These are phyloP conservation scores for Pantherophis vulpinus DNA, from an alignment of 2,797 vertebrate genomes.

Conservation along the genomic window DNA sequence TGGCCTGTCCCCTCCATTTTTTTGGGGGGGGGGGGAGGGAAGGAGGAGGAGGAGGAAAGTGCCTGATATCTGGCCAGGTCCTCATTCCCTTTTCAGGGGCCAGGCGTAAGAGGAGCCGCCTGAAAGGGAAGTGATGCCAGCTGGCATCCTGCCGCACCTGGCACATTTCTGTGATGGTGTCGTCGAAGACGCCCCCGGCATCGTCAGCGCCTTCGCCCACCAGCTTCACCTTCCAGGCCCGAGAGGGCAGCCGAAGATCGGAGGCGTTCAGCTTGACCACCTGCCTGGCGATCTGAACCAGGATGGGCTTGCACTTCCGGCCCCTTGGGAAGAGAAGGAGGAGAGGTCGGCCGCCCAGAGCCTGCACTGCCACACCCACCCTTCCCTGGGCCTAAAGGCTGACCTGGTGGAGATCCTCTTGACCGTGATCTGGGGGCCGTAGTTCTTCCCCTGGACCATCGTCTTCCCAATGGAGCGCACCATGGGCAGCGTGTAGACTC, in stretches of 20 bases:
- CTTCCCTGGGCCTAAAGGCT: constrained; percentile 20
- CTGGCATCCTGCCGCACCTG: constrained; percentile 66
- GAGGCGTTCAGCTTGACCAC: constrained; percentile 84
- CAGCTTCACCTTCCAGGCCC: constrained; percentile 84
- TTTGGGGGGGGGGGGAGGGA: too few relatives aligned
- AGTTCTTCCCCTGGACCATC: constrained; percentile 86
- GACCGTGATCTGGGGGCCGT: constrained; percentile 83
- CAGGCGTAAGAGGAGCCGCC: not conserved
- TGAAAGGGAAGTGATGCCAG: not conserved
- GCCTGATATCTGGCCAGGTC: not conserved
- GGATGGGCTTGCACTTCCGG: constrained; percentile 84
- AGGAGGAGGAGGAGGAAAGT: not conserved
- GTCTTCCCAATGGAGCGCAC: constrained; percentile 86
- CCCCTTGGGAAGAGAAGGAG: constrained; percentile 65
- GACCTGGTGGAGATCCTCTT: constrained; percentile 85
- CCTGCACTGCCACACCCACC: rapidly evolving
- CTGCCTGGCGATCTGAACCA: constrained; percentile 83
- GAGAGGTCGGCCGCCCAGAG: not conserved
- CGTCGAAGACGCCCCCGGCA: constrained; percentile 83
- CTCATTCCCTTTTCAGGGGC: not conserved
- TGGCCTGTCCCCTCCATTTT: not conserved
- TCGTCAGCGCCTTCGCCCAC: constrained; percentile 84
- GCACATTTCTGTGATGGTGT: constrained; percentile 86
- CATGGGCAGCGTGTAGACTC: constrained; percentile 83
- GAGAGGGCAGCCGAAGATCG: constrained; percentile 81